These are phyloP conservation scores for Hyperopisus bebe DNA, from an alignment of 2,113 vertebrate species.

Conservation along the genomic window DNA sequence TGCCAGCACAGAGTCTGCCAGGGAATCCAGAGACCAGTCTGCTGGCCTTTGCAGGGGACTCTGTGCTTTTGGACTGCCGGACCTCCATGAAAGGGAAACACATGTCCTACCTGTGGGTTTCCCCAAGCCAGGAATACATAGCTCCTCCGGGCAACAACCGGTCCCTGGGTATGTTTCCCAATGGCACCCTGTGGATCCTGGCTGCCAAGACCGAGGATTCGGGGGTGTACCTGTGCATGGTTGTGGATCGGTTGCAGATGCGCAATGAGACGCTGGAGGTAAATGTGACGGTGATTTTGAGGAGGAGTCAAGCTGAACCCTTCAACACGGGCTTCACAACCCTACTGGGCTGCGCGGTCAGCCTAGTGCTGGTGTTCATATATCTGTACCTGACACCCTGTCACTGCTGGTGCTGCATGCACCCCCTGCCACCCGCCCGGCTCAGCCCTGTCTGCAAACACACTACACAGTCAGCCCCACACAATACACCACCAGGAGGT, in stretches of 20 bases:
- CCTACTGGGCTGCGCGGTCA: constrained; percentile 78
- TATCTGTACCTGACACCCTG: constrained; percentile 90
- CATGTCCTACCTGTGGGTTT: constrained; percentile 74
- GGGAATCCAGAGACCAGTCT: constrained; percentile 49
- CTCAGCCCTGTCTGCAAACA: constrained; percentile 33
- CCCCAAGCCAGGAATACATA: constrained; percentile 68
- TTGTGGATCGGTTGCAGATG: constrained; percentile 61
- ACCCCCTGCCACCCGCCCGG: constrained; percentile 44
- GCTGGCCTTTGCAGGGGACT: constrained; percentile 62
- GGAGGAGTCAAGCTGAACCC: constrained; percentile 52
- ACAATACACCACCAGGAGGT: constrained; percentile 35
- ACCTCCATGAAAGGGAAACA: constrained; percentile 47
- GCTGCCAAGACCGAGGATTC: constrained; percentile 67
- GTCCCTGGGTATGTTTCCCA: constrained; percentile 65
- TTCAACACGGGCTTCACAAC: constrained; percentile 91
- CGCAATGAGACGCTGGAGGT: constrained; percentile 77
- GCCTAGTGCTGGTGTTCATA: constrained; percentile 73
- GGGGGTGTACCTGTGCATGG: constrained; percentile 79
- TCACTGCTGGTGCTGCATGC: constrained; percentile 61
- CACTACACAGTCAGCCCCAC: constrained; percentile 31
- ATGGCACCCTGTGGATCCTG: constrained; percentile 79
- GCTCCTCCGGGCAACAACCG: constrained; percentile 55
- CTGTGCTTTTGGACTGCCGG: constrained; percentile 70
- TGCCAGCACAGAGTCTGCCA: constrained; percentile 27
- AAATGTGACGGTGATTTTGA: constrained; percentile 69